phyloP scores from a whole-genome alignment of 2,888 invertebrate species.

The Limulus polyphemus region DNA sequence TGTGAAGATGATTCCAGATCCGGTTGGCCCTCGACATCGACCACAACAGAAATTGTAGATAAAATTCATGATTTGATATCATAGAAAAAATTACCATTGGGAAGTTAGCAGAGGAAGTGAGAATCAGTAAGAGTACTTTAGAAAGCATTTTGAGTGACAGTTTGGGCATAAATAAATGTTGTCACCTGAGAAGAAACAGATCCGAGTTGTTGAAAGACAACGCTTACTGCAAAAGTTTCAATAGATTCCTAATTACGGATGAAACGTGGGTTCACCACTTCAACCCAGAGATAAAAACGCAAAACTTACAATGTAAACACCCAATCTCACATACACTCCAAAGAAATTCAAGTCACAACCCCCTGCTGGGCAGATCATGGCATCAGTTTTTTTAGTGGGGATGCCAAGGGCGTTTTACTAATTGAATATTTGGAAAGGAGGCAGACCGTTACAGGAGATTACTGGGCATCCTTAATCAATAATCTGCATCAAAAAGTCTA shows the following conservation, averaged over 20 bases:
- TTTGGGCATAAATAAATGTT: too few relatives aligned
- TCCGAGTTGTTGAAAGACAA: too few relatives aligned
- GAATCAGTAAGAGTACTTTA: too few relatives aligned
- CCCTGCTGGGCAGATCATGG: constrained; percentile 15
- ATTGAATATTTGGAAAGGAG: constrained; percentile 19
- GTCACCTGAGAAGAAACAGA: too few relatives aligned
- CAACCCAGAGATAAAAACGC: constrained; percentile 31
- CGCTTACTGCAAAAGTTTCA: too few relatives aligned
- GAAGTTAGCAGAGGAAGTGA: too few relatives aligned
- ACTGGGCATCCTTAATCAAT: constrained; percentile 13
- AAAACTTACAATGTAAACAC: constrained; percentile 12
- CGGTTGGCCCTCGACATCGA: too few relatives aligned
- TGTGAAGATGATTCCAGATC: too few relatives aligned
- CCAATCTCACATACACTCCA: constrained; percentile 2
- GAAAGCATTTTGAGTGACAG: too few relatives aligned
- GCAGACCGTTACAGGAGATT: constrained; percentile 17
- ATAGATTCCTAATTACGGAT: constrained; percentile 31
- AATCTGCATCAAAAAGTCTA: constrained; percentile 3
- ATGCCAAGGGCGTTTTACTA: constrained; percentile 11
- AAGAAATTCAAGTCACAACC: constrained; percentile 7
- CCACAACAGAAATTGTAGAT: too few relatives aligned
- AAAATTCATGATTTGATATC: too few relatives aligned
- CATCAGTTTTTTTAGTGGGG: constrained; percentile 17
- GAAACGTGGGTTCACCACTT: constrained; percentile 34
- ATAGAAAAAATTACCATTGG: too few relatives aligned